Evolutionary conservation across 2,888 invertebrate genomes (phyloP).

Genomic region (Orthonychiurus folsomi): DNA sequence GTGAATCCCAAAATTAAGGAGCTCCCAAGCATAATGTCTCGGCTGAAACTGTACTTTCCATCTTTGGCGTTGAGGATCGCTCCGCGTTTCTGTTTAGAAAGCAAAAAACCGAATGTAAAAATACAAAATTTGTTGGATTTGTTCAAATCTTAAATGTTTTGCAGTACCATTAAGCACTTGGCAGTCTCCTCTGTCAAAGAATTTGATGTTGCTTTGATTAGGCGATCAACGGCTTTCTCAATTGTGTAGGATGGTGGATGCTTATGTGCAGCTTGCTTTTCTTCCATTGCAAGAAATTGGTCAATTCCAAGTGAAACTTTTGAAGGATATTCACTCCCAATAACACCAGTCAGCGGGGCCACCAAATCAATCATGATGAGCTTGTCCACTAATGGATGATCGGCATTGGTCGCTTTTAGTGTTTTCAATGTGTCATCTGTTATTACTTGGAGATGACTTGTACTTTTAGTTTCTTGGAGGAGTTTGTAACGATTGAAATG

Average conservation of each 20-base stretch:
- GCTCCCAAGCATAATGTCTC: constrained; percentile 31
- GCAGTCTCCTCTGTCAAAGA: constrained; percentile 28
- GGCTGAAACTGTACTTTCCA: constrained; percentile 37
- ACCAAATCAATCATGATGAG: constrained; percentile 47
- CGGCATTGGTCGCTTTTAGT: not conserved
- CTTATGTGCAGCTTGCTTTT: constrained; percentile 38
- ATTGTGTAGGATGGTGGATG: constrained; percentile 44
- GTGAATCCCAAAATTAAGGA: constrained; percentile 48
- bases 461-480: not conserved
- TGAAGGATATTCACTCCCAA: constrained; percentile 39
- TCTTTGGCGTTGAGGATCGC: constrained; percentile 27
- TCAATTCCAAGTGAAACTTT: constrained; percentile 44
- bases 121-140: too few species aligned
- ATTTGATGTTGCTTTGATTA: constrained; percentile 27
- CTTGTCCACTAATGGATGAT: constrained; percentile 42
- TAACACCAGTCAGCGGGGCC: constrained; percentile 40
- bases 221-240: constrained; percentile 47
- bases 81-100: constrained; percentile 23
- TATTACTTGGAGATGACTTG: too few species aligned
- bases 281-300: constrained; percentile 42
- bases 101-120: constrained; percentile 1
- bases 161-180: constrained; percentile 25
- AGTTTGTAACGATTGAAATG: constrained; percentile 16
- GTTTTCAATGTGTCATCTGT: not conserved
- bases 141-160: not conserved